Evolutionary conservation across 2,797 vertebrate genomes (phyloP).

Genomic region (Crocidura indochinensis): DNA sequence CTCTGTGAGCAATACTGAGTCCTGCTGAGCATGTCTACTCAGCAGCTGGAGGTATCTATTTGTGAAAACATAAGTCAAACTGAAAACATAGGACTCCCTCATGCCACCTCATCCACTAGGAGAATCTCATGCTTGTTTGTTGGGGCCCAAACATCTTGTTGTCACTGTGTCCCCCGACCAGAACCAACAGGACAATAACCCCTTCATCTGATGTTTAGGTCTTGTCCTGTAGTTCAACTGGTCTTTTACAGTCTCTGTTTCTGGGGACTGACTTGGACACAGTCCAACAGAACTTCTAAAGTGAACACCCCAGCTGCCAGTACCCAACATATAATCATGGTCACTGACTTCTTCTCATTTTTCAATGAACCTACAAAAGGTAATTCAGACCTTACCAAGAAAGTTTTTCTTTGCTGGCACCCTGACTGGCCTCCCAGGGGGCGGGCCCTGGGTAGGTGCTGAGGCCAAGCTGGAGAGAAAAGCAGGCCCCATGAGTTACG

Average conservation of each 20-base stretch:
- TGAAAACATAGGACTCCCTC: accelerated
- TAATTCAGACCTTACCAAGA: neutral
- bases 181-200: neutral
- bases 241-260: neutral
- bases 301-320: neutral
- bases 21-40: neutral
- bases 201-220: neutral
- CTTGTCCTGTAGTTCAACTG: neutral
- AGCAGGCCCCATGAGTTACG: conserved; percentile 80
- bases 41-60: neutral
- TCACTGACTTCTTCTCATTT: accelerated
- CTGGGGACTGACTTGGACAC: neutral
- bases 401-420: neutral
- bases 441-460: neutral
- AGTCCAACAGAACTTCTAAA: neutral
- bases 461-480: conserved; percentile 9
- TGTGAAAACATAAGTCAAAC: neutral
- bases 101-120: neutral
- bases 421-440: conserved; percentile 7
- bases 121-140: neutral
- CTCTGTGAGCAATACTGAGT: neutral
- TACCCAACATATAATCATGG: neutral
- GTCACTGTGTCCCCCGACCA: too few species aligned
- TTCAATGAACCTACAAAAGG: neutral
- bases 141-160: neutral